Percentiles rank a stretch among this genome's conserved stretches.
Evolutionary conservation across 2,888 invertebrate genomes (phyloP).

Genomic region (Trichogramma evanescens): DNA sequence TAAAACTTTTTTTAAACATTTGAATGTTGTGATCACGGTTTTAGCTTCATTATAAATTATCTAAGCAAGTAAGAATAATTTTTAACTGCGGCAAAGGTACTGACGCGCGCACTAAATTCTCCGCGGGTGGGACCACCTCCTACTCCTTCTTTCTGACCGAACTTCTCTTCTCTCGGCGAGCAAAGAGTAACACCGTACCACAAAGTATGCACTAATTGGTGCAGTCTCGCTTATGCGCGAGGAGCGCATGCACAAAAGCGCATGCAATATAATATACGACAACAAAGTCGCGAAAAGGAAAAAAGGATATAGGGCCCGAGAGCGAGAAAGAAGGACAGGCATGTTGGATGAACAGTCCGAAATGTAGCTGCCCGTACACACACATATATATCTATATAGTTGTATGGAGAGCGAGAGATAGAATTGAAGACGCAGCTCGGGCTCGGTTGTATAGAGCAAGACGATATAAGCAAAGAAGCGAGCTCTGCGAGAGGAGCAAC

Average conservation of each 20-base stretch:
- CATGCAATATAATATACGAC: slow-evolving; percentile 1
- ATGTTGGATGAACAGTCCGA: slow-evolving; percentile 17
- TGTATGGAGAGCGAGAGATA: slow-evolving; percentile 15
- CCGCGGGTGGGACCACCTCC: slow-evolving; percentile 20
- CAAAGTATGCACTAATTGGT: slow-evolving; percentile 48
- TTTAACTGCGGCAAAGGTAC: too few relatives aligned
- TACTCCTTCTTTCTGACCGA: slow-evolving; percentile 6
- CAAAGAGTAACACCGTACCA: slow-evolving; percentile 31
- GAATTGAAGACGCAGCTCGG: slow-evolving; percentile 21
- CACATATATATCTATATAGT: too few relatives aligned
- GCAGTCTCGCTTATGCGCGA: slow-evolving; percentile 25
- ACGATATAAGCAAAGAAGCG: slow-evolving; percentile 5
- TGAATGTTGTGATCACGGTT: too few relatives aligned
- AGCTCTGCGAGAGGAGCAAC: slow-evolving; percentile 17
- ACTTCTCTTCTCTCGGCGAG: background rate
- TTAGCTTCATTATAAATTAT: too few relatives aligned
- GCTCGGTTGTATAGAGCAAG: slow-evolving; percentile 18
- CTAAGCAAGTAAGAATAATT: too few relatives aligned
- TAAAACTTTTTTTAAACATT: too few relatives aligned
- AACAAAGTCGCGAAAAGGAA: slow-evolving; percentile 13
- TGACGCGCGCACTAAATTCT: background rate
- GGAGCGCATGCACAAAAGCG: slow-evolving; percentile 28
- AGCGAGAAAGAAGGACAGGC: slow-evolving; percentile 12
- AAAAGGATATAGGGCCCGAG: slow-evolving; percentile 1
- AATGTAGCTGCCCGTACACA: background rate